Evolutionary conservation across 2,888 invertebrate genomes (phyloP), one percentile per base, ranked within the genome.

Genomic region (Tipula unca): DNA sequence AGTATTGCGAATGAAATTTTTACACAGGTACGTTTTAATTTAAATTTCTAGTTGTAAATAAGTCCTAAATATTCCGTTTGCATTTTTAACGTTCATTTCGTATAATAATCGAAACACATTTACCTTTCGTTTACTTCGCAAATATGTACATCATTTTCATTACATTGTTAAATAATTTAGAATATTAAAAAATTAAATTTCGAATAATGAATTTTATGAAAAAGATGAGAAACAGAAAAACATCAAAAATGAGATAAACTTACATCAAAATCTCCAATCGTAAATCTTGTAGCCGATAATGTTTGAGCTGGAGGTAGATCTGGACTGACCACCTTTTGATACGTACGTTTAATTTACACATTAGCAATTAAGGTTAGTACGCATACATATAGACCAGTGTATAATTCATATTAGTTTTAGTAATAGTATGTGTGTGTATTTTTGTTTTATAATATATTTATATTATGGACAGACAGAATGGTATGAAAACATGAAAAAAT

Each of bases 261-360:
- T 92, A 95, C 95, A 91, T 95, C 95, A 91, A 94, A 95, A 91
- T 95, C 95, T 89, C 95, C 95, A 89, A 95, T 95, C 90, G 94
- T 95, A 92, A 95, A 95, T 89, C 91, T 92, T 89, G 93, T 93
- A 88, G 90, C 91, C 10, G 90, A 90, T 88, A 91, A 89, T 88
- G 90, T 91, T 87, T 93, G 91, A 89, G 93, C 93, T 88, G 93
- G 93, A 86, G 93, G 93, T 89, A 93, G 92, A 89, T 93, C 92
- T 89, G 94, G 94, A 86, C 93, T 93, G 90, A 93, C 90, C 89
- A 93, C 93, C 94, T 94, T 89, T 85, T 87, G 85, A 36, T 82
- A 82, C 5, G 29, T 20, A 32, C 8, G 6, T 82, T 2, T 83
- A 10, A 69, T 69, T 69, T 69, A 69, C 69, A 69, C 25, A 48